A percentile compares a stretch with the other conserved stretches of the same genome.
phyloP scores from a whole-genome alignment of 2,113 vertebrate genomes.

The Oplegnathus fasciatus region DNA sequence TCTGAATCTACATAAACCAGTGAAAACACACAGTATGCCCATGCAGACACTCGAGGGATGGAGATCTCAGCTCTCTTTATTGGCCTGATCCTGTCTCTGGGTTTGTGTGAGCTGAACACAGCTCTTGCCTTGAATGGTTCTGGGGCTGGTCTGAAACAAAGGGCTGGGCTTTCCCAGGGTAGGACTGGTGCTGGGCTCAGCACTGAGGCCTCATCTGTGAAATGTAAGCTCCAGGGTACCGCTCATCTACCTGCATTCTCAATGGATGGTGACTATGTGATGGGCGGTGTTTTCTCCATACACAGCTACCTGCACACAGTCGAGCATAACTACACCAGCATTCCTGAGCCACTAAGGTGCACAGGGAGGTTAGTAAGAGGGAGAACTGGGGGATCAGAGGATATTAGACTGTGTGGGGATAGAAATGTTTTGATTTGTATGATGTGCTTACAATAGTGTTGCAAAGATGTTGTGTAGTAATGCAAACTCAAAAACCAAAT shows the following conservation, averaged over 20 bases:
- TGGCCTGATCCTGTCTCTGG: neutral
- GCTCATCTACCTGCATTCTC: conserved; percentile 61
- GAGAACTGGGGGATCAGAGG: too few species aligned
- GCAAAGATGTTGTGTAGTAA: neutral
- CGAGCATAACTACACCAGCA: conserved; percentile 61
- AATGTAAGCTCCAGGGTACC: conserved; percentile 64
- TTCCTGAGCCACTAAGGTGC: conserved; percentile 70
- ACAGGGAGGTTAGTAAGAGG: conserved; percentile 53
- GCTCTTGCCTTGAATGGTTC: neutral
- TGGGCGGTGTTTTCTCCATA: conserved; percentile 78
- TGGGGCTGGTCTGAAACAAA: neutral
- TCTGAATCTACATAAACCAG: conserved; percentile 43
- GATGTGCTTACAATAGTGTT: neutral
- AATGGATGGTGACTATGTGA: conserved; percentile 76
- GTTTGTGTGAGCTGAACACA: neutral
- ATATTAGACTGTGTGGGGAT: neutral
- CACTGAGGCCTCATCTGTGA: conserved; percentile 27
- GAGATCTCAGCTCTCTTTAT: neutral
- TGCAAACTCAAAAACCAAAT: neutral
- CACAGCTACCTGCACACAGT: conserved; percentile 63
- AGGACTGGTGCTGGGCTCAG: neutral
- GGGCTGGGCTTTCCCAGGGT: too few species aligned
- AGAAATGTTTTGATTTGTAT: neutral
- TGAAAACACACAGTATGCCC: neutral
- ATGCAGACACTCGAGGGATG: neutral